A percentile compares a stretch with the other conserved stretches of the same genome.
Evolutionary conservation across 2,888 invertebrate genomes (phyloP).

Genomic region (Nasonia oneida): DNA sequence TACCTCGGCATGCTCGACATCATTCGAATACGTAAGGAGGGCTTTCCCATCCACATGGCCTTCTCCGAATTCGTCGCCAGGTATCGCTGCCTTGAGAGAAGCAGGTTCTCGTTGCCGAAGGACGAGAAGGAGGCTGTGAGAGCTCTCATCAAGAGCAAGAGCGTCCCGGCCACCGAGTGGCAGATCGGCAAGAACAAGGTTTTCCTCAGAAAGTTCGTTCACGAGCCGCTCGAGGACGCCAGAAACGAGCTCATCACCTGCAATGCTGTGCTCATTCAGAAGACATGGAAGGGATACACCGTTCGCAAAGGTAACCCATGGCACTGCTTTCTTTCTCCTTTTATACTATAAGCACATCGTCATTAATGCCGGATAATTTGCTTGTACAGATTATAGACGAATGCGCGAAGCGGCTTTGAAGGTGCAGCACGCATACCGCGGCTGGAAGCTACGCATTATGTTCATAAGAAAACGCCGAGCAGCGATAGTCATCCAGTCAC

Average conservation of each 20-base stretch:
- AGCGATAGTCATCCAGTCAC: conserved; percentile 91
- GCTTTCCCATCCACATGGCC: conserved; percentile 92
- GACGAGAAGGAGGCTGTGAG: conserved; percentile 79
- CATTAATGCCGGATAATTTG: neutral
- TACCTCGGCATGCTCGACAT: conserved; percentile 97
- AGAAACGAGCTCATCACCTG: conserved; percentile 85
- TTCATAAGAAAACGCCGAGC: conserved; percentile 91
- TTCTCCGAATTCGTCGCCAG: conserved; percentile 88
- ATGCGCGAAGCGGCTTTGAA: conserved; percentile 85
- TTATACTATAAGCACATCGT: neutral
- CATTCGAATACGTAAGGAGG: conserved; percentile 93
- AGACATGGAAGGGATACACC: conserved; percentile 85
- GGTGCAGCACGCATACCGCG: conserved; percentile 91
- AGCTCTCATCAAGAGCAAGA: conserved; percentile 83
- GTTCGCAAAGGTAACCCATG: conserved; percentile 81
- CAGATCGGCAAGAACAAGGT: conserved; percentile 93
- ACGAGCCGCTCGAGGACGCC: conserved; percentile 91
- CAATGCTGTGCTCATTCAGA: conserved; percentile 89
- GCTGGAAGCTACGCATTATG: conserved; percentile 90
- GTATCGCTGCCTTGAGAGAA: conserved; percentile 86
- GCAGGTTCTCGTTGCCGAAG: conserved; percentile 69
- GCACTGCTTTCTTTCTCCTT: neutral
- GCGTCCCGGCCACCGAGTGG: conserved; percentile 89
- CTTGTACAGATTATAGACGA: conserved; percentile 82
- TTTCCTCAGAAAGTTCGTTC: conserved; percentile 90